A percentile compares a stretch with the other conserved stretches of the same genome.
phyloP scores from a whole-genome alignment of 2,797 vertebrate genomes.

The Toxotes lorentzi region DNA sequence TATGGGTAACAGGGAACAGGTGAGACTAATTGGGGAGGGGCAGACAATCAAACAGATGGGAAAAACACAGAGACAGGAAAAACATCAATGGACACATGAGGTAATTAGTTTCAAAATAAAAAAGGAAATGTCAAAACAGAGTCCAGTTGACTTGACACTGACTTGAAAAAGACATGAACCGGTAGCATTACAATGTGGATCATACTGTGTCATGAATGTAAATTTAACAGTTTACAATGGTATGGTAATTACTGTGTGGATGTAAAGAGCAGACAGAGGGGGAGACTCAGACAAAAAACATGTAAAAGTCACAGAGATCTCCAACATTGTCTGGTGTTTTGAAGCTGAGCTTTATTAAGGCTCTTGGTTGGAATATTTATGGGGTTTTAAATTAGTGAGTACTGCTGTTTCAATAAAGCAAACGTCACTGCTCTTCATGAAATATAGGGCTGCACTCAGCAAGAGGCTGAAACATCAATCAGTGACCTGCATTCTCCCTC shows the following conservation, averaged over 20 bases:
- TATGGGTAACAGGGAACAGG: too few relatives aligned
- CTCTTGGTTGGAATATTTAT: constrained; percentile 57
- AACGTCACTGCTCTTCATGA: constrained; percentile 42
- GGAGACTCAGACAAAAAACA: neutral
- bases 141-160: too few relatives aligned
- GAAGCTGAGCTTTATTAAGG: constrained; percentile 58
- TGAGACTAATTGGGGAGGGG: too few relatives aligned
- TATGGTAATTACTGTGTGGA: neutral
- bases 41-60: too few relatives aligned
- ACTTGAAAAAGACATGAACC: too few relatives aligned
- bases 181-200: too few relatives aligned
- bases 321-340: constrained; percentile 7
- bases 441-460: constrained; percentile 46
- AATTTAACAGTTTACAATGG: too few relatives aligned
- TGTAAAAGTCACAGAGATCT: constrained; percentile 6
- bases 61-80: too few relatives aligned
- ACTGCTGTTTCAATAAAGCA: constrained; percentile 47
- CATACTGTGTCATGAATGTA: too few relatives aligned
- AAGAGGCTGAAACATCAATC: constrained; percentile 41
- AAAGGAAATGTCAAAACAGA: too few relatives aligned
- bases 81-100: too few relatives aligned
- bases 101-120: too few relatives aligned
- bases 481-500: constrained; percentile 47
- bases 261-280: neutral
- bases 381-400: constrained; percentile 62